phyloP scores from a whole-genome alignment of 2,113 vertebrate genomes.

The Nettapus auritus region DNA sequence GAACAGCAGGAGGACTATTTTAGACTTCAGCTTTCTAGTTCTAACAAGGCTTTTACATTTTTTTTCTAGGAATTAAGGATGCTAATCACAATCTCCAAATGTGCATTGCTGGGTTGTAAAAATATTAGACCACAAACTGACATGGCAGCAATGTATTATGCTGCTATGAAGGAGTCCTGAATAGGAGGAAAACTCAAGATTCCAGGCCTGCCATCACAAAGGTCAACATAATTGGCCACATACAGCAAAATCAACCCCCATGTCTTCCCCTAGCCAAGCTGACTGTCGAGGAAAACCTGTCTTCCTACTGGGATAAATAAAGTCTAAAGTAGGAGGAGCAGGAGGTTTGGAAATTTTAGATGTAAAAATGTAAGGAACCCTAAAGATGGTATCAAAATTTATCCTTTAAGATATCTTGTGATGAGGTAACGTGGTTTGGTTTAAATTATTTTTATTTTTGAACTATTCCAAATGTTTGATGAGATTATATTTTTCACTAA shows the following conservation, averaged over 20 bases:
- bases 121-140: constrained; percentile 81
- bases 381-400: constrained; percentile 71
- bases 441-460: constrained; percentile 6
- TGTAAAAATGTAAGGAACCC: constrained; percentile 71
- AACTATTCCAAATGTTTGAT: constrained; percentile 43
- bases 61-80: constrained; percentile 80
- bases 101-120: constrained; percentile 78
- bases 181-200: constrained; percentile 76
- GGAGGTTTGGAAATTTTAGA: constrained; percentile 75
- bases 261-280: constrained; percentile 62
- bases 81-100: constrained; percentile 85
- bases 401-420: constrained; percentile 62
- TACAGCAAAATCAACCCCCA: constrained; percentile 81
- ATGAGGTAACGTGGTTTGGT: constrained; percentile 6
- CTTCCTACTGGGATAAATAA: constrained; percentile 79
- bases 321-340: constrained; percentile 72
- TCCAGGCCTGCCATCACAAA: constrained; percentile 80
- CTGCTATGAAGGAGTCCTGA: constrained; percentile 74
- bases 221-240: constrained; percentile 86
- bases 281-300: constrained; percentile 75
- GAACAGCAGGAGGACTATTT: constrained; percentile 85
- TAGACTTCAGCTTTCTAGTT: constrained; percentile 80
- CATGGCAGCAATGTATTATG: constrained; percentile 68
- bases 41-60: constrained; percentile 80
- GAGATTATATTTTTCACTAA: neutral